Evolutionary conservation across 2,888 invertebrate genomes (phyloP), one percentile per base, ranked within the genome.

Genomic region (Eupithecia vulgata): DNA sequence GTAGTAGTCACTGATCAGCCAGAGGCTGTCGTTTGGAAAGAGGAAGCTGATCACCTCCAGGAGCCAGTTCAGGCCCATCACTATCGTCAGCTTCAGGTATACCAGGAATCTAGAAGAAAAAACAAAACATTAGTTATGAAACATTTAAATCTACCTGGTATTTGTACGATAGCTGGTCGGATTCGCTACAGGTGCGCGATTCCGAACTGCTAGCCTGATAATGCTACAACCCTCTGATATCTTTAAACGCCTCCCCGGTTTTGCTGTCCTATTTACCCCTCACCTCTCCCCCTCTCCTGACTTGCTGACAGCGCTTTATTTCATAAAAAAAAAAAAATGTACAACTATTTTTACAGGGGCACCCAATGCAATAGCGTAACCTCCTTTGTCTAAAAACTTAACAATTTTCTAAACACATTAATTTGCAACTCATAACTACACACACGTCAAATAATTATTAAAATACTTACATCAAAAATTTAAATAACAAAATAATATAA

Each of bases 61-160:
- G 21, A 93, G 61, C 93, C 93, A 94, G 80, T 89, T 93, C 34
- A 93, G 81, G 0, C 93, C 93, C 93, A 94, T 94, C 74, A 93
- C 88, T 6, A 91, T 79, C 0, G 92, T 92, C n/a, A 94, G 79
- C 77, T 93, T 93, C 57, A 93, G 70, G 75, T 93, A 94, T 1
- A 94, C 84, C 78, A 91, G 82, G 2, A 93, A 85, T 75, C 93
- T 93, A 85, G n/a, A 79, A 83, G 77, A 7, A 71, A 59, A 66
- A 17, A 13, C n/a, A 59, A 66, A 17, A 13, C n/a, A 57, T 21
- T 67, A 12, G 13, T 25, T 12, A 13, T 25, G 5, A 57, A 5
- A 25, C 2, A 25, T 25, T 25, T 25, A 12, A 45, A n/a, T 52
- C 48, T n/a, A n/a, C 21, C n/a, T 21, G 21, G 21, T 45, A 17